A percentile compares a stretch with the other conserved stretches of the same genome.
phyloP scores from a whole-genome alignment of 2,797 vertebrate genomes.

The Sorex maritimensis region DNA sequence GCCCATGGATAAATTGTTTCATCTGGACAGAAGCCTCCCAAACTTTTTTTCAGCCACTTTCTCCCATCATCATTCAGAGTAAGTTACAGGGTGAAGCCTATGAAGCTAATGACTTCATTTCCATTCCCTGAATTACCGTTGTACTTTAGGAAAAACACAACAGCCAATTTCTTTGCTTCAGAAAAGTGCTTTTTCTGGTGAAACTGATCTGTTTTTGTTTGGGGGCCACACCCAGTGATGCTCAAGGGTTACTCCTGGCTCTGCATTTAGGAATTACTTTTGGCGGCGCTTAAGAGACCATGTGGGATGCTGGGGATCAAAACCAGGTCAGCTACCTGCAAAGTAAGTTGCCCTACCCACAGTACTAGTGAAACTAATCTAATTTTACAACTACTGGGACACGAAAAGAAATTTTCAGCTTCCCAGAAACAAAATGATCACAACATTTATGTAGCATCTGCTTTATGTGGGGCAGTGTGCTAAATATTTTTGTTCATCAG shows the following conservation, averaged over 20 bases:
- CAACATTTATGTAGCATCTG: background rate
- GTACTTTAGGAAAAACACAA: constrained; percentile 19
- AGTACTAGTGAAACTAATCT: too few species aligned
- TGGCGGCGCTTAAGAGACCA: too few species aligned
- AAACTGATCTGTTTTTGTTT: background rate
- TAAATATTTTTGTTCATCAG: background rate
- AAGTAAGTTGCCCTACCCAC: background rate
- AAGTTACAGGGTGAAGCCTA: constrained; percentile 54
- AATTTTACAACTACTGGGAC: background rate
- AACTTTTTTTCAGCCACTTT: background rate
- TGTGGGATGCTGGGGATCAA: too few species aligned
- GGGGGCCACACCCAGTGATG: too few species aligned
- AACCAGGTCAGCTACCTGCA: too few species aligned
- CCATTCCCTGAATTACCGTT: constrained; percentile 41
- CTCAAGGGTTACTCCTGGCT: too few species aligned
- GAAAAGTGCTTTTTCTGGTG: constrained; percentile 54
- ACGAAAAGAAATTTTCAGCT: constrained; percentile 40
- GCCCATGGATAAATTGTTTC: background rate
- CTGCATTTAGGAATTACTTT: too few species aligned
- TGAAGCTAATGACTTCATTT: constrained; percentile 55
- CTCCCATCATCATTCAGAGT: background rate
- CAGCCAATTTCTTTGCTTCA: constrained; percentile 37
- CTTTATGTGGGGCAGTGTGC: background rate
- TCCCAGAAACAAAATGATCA: constrained; percentile 42
- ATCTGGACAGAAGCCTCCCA: background rate